phyloP scores from a whole-genome alignment of 2,113 vertebrate species.

The Solea senegalensis region DNA sequence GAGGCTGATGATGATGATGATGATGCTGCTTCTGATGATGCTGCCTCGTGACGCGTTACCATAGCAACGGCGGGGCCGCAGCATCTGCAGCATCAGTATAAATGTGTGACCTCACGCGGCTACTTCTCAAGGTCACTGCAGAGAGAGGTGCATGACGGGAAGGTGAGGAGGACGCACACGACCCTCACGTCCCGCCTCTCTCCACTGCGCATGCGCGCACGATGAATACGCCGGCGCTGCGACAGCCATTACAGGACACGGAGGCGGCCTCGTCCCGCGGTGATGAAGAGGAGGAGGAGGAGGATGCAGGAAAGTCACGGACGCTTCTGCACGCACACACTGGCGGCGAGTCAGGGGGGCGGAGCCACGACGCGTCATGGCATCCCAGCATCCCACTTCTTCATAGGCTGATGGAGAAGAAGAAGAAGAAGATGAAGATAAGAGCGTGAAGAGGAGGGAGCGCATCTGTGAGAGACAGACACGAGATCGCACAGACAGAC shows the following conservation, averaged over 20 bases:
- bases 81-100: conserved; percentile 63
- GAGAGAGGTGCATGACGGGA: conserved; percentile 67
- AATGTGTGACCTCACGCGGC: conserved; percentile 36
- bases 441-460: conserved; percentile 9
- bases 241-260: conserved; percentile 20
- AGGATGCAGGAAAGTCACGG: conserved; percentile 9
- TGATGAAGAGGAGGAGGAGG: conserved; percentile 2
- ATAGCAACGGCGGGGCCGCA: conserved; percentile 21
- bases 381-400: conserved; percentile 14
- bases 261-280: conserved; percentile 21
- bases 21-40: too few relatives aligned
- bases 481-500: too few relatives aligned
- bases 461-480: too few relatives aligned
- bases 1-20: too few relatives aligned
- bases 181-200: background rate
- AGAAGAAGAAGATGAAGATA: conserved; percentile 14
- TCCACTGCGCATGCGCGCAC: conserved; percentile 21
- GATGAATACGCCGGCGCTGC: conserved; percentile 6
- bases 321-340: conserved; percentile 19
- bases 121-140: conserved; percentile 72
- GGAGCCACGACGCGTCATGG: conserved; percentile 10
- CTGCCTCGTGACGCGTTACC: conserved; percentile 24
- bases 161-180: conserved; percentile 22
- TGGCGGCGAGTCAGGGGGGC: conserved; percentile 17
- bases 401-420: conserved; percentile 34